Evolutionary conservation across 2,113 vertebrate species (phyloP).

Genomic region (Oncorhynchus kisutch): DNA sequence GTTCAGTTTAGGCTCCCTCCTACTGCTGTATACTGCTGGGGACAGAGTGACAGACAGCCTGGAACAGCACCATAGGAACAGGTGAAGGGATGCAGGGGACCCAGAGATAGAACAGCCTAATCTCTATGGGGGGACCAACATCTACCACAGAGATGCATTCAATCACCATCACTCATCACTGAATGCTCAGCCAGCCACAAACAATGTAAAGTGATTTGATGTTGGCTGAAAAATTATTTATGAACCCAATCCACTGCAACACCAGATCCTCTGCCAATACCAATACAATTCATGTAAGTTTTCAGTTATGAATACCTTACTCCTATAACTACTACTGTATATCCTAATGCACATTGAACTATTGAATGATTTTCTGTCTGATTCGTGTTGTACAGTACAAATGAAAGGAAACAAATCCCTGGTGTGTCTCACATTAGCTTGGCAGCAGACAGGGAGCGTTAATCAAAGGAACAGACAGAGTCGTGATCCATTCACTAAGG

Average conservation of each 20-base stretch:
- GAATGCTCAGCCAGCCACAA: neutral
- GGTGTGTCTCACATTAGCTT: conserved; percentile 43
- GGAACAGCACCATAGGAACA: conserved; percentile 39
- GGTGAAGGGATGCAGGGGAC: conserved; percentile 42
- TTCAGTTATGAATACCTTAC: neutral
- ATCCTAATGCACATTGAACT: conserved; percentile 38
- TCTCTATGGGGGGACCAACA: no score
- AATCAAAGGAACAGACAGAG: conserved; percentile 57
- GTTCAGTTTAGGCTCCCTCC: conserved; percentile 41
- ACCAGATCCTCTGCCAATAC: neutral
- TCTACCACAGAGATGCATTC: conserved; percentile 38
- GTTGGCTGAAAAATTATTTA: neutral
- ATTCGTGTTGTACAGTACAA: neutral
- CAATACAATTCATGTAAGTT: no score
- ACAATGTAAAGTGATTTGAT: no score
- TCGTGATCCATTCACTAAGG: conserved; percentile 17
- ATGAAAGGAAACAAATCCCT: conserved; percentile 34
- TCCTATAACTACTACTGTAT: conserved; percentile 9
- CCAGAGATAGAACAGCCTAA: neutral
- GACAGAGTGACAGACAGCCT: conserved; percentile 1
- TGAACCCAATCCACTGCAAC: neutral
- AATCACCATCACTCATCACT: neutral
- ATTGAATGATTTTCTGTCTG: conserved; percentile 27
- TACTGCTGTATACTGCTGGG: conserved; percentile 23
- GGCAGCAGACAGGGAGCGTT: conserved; percentile 34